Conservation (phyloP, 2,888 invertebrate genomes). For the Standfussiana lucernea region DNA sequence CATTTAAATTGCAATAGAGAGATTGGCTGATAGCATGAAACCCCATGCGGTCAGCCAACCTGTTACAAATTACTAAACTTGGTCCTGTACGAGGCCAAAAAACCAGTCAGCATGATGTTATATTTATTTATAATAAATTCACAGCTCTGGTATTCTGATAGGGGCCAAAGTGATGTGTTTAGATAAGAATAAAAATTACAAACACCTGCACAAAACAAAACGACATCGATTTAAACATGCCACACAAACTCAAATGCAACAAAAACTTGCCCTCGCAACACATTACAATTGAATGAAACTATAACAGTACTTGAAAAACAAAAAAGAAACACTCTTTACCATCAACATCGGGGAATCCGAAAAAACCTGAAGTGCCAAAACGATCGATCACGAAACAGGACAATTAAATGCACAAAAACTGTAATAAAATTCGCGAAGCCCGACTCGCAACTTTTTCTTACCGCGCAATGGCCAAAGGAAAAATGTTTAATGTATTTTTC, state of each 20-base stretch:
- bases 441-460: conserved; percentile 49
- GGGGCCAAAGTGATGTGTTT: no score
- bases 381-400: conserved; percentile 57
- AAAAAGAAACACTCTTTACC: conserved; percentile 42
- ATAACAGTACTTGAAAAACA: conserved; percentile 56
- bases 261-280: conserved; percentile 19
- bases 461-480: conserved; percentile 59
- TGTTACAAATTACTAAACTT: no score
- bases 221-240: conserved; percentile 13
- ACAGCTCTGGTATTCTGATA: no score
- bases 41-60: no score
- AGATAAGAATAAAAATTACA: no score
- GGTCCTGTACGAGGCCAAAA: no score
- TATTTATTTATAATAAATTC: no score
- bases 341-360: conserved; percentile 44
- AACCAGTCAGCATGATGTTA: no score
- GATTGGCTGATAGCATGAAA: neutral
- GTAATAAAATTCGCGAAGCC: conserved; percentile 51
- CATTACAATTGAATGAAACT: conserved; percentile 62
- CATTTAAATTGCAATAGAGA: neutral
- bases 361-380: conserved; percentile 58
- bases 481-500: conserved; percentile 76
- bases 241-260: conserved; percentile 9
- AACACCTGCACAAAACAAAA: conserved; percentile 20
- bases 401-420: conserved; percentile 64